Base-by-base conservation (phyloP, 2,888 invertebrate species). In the Drepana falcataria region DNA sequence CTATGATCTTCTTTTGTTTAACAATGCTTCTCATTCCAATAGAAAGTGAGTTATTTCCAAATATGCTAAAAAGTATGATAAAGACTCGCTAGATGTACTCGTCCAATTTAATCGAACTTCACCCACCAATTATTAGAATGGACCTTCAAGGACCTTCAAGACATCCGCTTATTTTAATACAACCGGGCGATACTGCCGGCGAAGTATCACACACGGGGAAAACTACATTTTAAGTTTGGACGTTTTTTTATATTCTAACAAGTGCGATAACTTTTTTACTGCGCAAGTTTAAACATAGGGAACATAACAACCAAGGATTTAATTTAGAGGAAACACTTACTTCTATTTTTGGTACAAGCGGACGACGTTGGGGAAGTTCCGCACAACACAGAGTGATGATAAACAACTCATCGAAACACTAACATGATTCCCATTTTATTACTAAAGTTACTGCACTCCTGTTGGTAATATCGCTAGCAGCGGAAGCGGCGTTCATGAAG, bases 271-370 rank as follows among this genome's bases (percentile, higher is more conserved):
- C 21, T 21, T 21, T 21, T 21, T 21, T 21, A 21, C 21, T 21
- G 21, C 21, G 21, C 21, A 21, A 21, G 21, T 21, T 21, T 21
- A 21, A 21, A 21, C 21, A 21, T 21, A n/a, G n/a, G n/a, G n/a
- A n/a, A n/a, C n/a, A n/a, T n/a, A n/a, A n/a, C n/a, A 65, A 69
- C 68, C 67, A 71, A 75, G 76, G 72, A 74, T 71, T 79, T 76
- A 72, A 77, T 79, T 76, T 69, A 72, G 69, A 81, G 83, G 82
- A 86, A 85, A 79, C 78, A 77, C 79, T 83, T 79, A 72, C 68
- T 77, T 83, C 83, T 86, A 87, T 87, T 86, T 85, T 67, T 63
- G 81, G 78, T 61, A 66, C 60, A 61, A 59, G 60, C 56, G 63
- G 53, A 56, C 63, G 69, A 66, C 71, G 70, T 71, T 21, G 21